Conservation (phyloP, 2,797 vertebrate genomes). For the Fratercula arctica region DNA sequence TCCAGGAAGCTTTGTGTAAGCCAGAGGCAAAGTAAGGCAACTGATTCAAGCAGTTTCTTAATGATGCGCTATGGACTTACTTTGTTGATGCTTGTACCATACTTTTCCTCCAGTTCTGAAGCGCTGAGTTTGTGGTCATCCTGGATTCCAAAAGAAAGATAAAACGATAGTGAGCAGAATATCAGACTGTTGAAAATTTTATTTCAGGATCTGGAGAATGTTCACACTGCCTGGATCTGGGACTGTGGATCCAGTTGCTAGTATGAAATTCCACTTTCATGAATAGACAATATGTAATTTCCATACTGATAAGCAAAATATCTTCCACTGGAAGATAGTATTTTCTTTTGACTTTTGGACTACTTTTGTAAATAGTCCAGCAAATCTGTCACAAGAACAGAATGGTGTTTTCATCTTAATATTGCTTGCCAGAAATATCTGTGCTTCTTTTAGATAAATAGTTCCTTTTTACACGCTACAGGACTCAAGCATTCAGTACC, state of each 20-base stretch:
- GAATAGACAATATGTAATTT: not conserved
- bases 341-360: not conserved
- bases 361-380: not conserved
- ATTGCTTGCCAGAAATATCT: not conserved
- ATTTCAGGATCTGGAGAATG: not conserved
- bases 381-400: slow-evolving; percentile 16
- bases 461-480: not conserved
- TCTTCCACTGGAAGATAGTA: not conserved
- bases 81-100: slow-evolving; percentile 67
- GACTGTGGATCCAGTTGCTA: not conserved
- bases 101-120: slow-evolving; percentile 78
- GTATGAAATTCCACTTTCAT: not conserved
- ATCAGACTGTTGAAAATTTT: not conserved
- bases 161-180: not conserved
- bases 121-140: slow-evolving; percentile 79
- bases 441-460: not conserved
- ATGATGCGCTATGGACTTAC: slow-evolving; percentile 64
- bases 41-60: not conserved
- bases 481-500: not conserved
- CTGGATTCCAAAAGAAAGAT: slow-evolving; percentile 49
- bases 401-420: not conserved
- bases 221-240: not conserved
- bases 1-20: not conserved
- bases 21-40: not conserved
- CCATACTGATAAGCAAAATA: not conserved